Base-by-base conservation (phyloP, 2,113 vertebrate species). In the Ia io region DNA sequence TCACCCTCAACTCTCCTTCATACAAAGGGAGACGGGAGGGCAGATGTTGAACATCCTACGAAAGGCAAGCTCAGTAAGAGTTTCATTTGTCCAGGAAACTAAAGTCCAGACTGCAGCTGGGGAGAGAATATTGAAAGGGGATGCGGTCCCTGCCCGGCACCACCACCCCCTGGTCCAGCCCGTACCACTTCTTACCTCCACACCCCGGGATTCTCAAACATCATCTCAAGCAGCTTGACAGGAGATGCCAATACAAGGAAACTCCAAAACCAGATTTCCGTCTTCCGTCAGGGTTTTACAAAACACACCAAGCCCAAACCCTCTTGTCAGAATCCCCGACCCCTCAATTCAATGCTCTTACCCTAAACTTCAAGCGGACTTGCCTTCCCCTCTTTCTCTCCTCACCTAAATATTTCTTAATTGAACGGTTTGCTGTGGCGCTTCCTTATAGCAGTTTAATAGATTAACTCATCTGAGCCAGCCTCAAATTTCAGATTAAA, bases 391-490 rank as follows among this genome's bases (percentile, higher is more conserved):
- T 80, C 74, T 59, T 40, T 42, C 78, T 10, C 61, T 6, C 61
- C 96, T 98, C 98, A 98, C 98, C 98, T 98, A 98, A 98, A 97
- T 96, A 98, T 95, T 98, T 98, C 98, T 98, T 98, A 97, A 98
- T 98, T 98, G 98, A 98, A 98, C 93, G 82, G 97, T 97, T 97
- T 98, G 98, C 98, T 97, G 96, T 93, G 97, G 98, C 97, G 97
- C 98, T 98, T 98, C 98, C 98, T 98, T 98, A 98, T 98, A 98
- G 98, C 98, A 98, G 97, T 98, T 98, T 98, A 98, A 98, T 98
- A 98, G 98, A 99, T 99, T 98, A 99, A 99, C 98, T 99, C 99
- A 99, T 98, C 98, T 98, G 98, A 97, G 97, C 98, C 98, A 98
- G 98, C 98, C 98, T 98, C 98, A 96, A 96, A 98, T 99, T 99